These are phyloP conservation scores for Lathronympha strigana DNA, from an alignment of 2,888 invertebrate genomes.

Conservation along the genomic window DNA sequence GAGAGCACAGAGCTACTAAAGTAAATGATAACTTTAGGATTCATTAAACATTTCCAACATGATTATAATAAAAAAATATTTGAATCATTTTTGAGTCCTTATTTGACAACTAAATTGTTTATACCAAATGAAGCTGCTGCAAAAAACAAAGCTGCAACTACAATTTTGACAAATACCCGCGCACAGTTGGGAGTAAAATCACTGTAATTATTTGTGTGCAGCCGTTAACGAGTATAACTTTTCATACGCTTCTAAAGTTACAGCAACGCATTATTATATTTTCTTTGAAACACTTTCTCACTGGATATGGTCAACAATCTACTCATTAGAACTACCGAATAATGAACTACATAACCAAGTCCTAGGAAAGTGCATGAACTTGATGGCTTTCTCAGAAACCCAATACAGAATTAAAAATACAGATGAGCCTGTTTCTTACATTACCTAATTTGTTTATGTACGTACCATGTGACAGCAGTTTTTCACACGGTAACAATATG, in stretches of 20 bases:
- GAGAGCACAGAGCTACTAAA: no score
- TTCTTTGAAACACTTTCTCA: slow-evolving; percentile 11
- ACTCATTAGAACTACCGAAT: slow-evolving; percentile 2
- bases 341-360: neutral
- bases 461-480: no score
- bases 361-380: neutral
- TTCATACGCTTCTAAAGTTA: slow-evolving; percentile 36
- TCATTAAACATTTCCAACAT: no score
- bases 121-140: neutral
- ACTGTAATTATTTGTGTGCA: slow-evolving; percentile 25
- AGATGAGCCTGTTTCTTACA: neutral
- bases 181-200: slow-evolving; percentile 17
- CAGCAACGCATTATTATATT: slow-evolving; percentile 26
- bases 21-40: no score
- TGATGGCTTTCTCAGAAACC: neutral
- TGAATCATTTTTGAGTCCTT: neutral
- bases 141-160: neutral
- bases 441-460: neutral
- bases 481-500: no score
- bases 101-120: neutral
- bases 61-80: neutral
- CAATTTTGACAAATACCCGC: slow-evolving; percentile 3
- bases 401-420: neutral
- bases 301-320: slow-evolving; percentile 28
- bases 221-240: slow-evolving; percentile 36